phyloP scores from a whole-genome alignment of 2,797 vertebrate genomes.

The Bufotes viridis region DNA sequence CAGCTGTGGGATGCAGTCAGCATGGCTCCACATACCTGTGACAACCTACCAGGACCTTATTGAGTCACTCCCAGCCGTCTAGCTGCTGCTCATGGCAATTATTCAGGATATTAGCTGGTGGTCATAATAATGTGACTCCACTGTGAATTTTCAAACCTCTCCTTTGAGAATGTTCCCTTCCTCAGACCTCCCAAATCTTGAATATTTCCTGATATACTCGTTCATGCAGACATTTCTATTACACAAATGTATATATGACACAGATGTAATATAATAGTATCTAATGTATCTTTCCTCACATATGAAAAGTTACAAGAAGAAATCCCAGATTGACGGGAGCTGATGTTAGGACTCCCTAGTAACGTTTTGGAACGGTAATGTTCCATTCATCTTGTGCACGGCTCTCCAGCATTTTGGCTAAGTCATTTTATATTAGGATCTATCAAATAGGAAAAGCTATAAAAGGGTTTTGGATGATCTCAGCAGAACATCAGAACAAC shows the following conservation, averaged over 20 bases:
- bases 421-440: conserved; percentile 4
- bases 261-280: not conserved
- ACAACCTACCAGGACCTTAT: no score
- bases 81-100: no score
- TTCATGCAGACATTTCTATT: not conserved
- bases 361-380: not conserved
- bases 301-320: not conserved
- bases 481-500: conserved; percentile 40
- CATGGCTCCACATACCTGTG: no score
- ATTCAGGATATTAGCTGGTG: no score
- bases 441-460: conserved; percentile 32
- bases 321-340: not conserved
- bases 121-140: no score
- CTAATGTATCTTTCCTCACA: not conserved
- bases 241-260: not conserved
- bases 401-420: conserved; percentile 5
- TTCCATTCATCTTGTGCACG: not conserved
- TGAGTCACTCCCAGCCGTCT: no score
- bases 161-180: not conserved
- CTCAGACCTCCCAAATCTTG: not conserved
- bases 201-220: not conserved
- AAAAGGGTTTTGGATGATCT: conserved; percentile 48
- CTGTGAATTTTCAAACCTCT: not conserved
- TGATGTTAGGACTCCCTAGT: not conserved
- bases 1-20: no score